A percentile compares a stretch with the other conserved stretches of the same genome.
Evolutionary conservation across 2,888 invertebrate species (phyloP).

Genomic region (Callosobruchus maculatus): DNA sequence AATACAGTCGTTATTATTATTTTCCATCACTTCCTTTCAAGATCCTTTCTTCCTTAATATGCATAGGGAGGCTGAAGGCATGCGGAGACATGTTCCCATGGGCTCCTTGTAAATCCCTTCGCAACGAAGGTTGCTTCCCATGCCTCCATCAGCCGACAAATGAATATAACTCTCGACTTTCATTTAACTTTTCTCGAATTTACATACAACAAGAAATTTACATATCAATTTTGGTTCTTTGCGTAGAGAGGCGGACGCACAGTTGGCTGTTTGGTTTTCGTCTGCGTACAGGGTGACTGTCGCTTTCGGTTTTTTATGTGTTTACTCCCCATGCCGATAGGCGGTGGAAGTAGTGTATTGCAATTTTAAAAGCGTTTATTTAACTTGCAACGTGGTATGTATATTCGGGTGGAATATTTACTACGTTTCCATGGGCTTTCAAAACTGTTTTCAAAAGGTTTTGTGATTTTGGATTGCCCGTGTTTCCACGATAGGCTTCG

Average conservation of each 20-base stretch:
- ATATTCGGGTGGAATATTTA: no score
- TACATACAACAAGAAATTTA: slow-evolving; percentile 23
- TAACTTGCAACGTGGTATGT: no score
- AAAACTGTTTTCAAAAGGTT: no score
- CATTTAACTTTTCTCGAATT: slow-evolving; percentile 22
- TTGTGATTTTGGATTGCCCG: no score
- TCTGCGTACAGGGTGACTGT: neutral
- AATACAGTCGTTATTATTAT: no score
- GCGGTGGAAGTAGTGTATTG: no score
- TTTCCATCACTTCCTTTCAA: neutral
- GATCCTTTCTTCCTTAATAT: neutral
- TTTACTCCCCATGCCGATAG: no score
- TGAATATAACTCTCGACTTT: slow-evolving; percentile 19
- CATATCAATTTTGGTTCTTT: slow-evolving; percentile 22
- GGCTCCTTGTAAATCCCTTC: neutral
- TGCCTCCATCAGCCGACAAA: slow-evolving; percentile 17
- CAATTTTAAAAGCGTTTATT: no score
- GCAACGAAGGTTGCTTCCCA: slow-evolving; percentile 14
- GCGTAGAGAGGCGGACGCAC: slow-evolving; percentile 9
- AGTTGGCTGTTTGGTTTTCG: neutral
- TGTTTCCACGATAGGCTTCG: no score
- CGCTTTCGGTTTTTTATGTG: neutral
- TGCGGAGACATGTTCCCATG: neutral
- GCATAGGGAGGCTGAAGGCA: no score
- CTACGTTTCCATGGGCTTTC: no score